Percentiles rank a stretch among this genome's conserved stretches.
Conservation (phyloP, 2,113 vertebrate genomes). For the Romanogobio albipinnatus region DNA sequence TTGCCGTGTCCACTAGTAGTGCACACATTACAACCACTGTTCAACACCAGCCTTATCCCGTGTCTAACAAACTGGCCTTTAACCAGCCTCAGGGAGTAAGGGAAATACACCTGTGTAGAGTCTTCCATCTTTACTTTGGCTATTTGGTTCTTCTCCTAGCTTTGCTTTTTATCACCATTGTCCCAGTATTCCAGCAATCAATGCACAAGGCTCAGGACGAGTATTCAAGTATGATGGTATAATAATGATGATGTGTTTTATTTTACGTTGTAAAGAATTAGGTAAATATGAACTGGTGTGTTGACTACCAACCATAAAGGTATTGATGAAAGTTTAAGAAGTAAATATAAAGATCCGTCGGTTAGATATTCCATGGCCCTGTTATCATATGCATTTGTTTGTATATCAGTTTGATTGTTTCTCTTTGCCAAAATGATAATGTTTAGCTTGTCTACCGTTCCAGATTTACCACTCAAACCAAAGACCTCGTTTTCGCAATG, state of each 20-base stretch:
- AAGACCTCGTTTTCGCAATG: slow-evolving; percentile 68
- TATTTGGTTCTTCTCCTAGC: not conserved
- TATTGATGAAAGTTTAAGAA: slow-evolving; percentile 15
- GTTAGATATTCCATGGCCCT: slow-evolving; percentile 30
- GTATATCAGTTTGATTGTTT: slow-evolving; percentile 1
- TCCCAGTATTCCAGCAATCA: slow-evolving; percentile 37
- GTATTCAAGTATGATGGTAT: slow-evolving; percentile 7
- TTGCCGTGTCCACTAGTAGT: not conserved
- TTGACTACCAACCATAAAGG: slow-evolving; percentile 10
- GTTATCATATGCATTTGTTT: not conserved
- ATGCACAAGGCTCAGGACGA: slow-evolving; percentile 38
- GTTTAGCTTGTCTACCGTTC: slow-evolving; percentile 39
- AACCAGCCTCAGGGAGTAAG: slow-evolving; percentile 43
- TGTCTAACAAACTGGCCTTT: slow-evolving; percentile 4
- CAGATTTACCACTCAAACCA: slow-evolving; percentile 68
- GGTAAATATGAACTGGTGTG: not conserved
- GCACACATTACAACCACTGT: slow-evolving; percentile 12
- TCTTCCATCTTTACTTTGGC: slow-evolving; percentile 25
- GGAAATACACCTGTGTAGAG: slow-evolving; percentile 44
- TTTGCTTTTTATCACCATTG: slow-evolving; percentile 5
- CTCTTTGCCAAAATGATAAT: slow-evolving; percentile 41
- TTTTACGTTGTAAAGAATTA: not conserved
- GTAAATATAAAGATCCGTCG: no score
- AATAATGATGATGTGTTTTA: slow-evolving; percentile 12
- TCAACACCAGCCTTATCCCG: slow-evolving; percentile 9